Conservation (phyloP, 2,113 vertebrate species). For the Zosterops hypoxanthus region DNA sequence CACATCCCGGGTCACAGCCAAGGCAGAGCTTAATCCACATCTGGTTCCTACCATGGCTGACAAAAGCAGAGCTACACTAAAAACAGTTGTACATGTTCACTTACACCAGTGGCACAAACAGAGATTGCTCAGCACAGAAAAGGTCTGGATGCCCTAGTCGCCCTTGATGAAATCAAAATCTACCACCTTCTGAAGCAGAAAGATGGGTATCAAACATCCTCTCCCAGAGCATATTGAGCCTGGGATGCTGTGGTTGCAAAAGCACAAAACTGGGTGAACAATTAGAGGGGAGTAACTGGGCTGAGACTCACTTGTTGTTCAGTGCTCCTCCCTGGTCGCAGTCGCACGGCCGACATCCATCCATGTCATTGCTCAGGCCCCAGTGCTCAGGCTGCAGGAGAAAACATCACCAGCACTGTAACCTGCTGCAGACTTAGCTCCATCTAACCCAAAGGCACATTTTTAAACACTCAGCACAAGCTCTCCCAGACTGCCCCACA, state of each 20-base stretch:
- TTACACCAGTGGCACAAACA: background rate
- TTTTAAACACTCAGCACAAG: background rate
- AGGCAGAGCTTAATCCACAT: background rate
- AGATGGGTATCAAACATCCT: background rate
- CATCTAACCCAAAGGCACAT: background rate
- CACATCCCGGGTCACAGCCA: rapidly evolving
- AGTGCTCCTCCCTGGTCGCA: constrained; percentile 90
- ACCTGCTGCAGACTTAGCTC: rapidly evolving
- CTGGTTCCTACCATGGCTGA: background rate
- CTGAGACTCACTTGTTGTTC: constrained; percentile 86
- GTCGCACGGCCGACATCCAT: constrained; percentile 94
- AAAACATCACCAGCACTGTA: background rate
- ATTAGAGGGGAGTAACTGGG: background rate
- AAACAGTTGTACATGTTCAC: background rate
- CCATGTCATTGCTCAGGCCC: constrained; percentile 96
- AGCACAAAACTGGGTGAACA: background rate
- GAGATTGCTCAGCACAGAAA: background rate
- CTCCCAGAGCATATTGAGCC: background rate
- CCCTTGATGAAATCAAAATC: background rate
- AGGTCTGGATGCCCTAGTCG: background rate
- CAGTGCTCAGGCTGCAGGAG: constrained; percentile 87
- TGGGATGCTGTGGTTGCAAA: background rate
- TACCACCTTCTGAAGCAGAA: background rate
- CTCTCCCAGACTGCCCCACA: background rate
- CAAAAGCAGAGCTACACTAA: background rate